Base-by-base conservation (phyloP, 1,140 invertebrate species). In the Brachionus rubens region DNA sequence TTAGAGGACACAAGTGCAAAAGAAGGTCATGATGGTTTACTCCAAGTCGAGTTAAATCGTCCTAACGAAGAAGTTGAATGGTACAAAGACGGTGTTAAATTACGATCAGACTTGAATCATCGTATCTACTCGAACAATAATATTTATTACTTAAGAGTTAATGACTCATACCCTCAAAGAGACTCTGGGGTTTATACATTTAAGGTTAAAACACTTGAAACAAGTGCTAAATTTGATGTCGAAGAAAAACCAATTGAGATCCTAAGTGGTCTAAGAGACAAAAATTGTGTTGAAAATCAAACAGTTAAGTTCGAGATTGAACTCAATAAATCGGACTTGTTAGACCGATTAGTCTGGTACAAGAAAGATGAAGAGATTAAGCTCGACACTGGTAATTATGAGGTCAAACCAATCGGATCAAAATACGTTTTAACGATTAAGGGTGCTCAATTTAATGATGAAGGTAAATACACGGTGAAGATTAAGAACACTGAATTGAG, bases 61-160 rank as follows among this genome's bases (percentile, higher is more conserved):
- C 68, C 68, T 6, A 72, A 72, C 41, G 68, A 72, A 72, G 68
- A 72, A 72, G 14, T 72, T 40, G 68, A 72, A 72, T 75, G 72
- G 72, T 59, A 43, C 40, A 46, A 46, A 47, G 50, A 75, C 14
- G 72, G 72, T 9, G 50, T 56, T 16, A 54, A 54, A 46, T n/a
- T 72, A 16, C 21, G 40, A 26, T 72, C 68, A 14, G 68, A 72
- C 28, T n/a, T 50, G 2, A 50, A 50, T 21, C 46, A 48, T 48
- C 24, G 68, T n/a, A 54, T 54, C 0, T 72, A 72, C 24, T 50
- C 46, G 0, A 48, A 72, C 19, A 72, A 72, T 16, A 72, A 72
- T 16, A 54, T 19, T 40, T 72, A 72, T 41, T 72, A 72, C 43
- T 26, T 72, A 16, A 48, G 68, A 54, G 21, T 72, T 24, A 72